Conservation (phyloP, 2,797 vertebrate species). For the Arctocebus calabarensis region DNA sequence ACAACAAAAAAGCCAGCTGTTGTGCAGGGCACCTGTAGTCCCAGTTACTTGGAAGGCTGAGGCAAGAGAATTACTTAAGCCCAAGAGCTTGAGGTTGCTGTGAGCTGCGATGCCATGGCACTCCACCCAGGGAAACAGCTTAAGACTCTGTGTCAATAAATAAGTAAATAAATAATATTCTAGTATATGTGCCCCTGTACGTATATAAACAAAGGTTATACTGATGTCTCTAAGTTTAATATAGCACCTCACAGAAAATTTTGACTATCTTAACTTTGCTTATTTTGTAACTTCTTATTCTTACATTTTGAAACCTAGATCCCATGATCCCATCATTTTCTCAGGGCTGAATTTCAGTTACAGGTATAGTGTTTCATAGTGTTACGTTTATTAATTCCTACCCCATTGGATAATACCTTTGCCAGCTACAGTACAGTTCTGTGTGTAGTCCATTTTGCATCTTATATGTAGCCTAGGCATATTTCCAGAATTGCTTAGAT, state of each 20-base stretch:
- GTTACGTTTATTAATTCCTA: background rate
- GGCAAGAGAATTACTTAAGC: too few species aligned
- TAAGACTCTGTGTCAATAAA: too few species aligned
- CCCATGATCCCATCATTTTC: background rate
- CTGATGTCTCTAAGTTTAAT: background rate
- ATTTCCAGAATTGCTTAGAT: background rate
- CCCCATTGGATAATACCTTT: background rate
- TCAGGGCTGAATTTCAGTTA: background rate
- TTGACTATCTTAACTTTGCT: background rate
- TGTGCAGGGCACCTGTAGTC: too few species aligned
- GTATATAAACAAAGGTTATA: background rate
- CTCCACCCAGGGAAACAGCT: too few species aligned
- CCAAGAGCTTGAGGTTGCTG: too few species aligned
- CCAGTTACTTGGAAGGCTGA: too few species aligned
- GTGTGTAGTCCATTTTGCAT: background rate
- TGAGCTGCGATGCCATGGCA: too few species aligned
- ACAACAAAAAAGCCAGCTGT: too few species aligned
- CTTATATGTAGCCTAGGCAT: background rate
- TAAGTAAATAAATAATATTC: background rate
- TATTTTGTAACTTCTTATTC: background rate
- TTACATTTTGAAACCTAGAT: background rate
- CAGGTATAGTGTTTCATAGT: background rate
- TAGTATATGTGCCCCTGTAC: background rate
- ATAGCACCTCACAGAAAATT: background rate
- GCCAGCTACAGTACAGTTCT: background rate